Conservation (phyloP, 2,113 vertebrate species). For the Macaca nemestrina region DNA sequence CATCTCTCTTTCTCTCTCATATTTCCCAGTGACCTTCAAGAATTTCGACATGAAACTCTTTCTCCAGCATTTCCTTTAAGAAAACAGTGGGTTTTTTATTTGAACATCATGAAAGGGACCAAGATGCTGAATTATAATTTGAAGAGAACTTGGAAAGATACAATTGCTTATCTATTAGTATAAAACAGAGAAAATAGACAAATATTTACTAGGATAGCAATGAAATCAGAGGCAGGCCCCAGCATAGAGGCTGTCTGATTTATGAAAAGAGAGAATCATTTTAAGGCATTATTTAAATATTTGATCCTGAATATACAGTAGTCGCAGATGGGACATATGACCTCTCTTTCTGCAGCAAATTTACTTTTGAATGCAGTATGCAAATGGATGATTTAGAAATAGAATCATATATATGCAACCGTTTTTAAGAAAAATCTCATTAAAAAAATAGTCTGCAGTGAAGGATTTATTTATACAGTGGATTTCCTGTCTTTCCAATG, state of each 20-base stretch:
- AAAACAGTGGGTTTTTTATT: background rate
- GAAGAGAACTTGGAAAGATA: background rate
- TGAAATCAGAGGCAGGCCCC: background rate
- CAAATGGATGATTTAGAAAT: slow-evolving; percentile 18
- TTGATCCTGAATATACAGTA: background rate
- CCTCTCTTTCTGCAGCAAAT: background rate
- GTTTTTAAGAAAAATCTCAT: background rate
- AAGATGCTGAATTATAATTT: background rate
- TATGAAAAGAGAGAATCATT: background rate
- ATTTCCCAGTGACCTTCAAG: background rate
- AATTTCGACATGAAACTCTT: background rate
- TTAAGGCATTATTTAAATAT: background rate
- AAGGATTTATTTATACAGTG: background rate
- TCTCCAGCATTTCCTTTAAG: background rate
- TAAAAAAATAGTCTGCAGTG: background rate
- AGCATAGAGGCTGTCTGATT: background rate
- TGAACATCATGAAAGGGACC: background rate
- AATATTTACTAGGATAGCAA: background rate
- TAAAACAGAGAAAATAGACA: background rate
- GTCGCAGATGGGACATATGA: background rate
- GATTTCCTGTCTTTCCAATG: background rate
- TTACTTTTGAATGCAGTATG: background rate
- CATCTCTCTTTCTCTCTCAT: background rate
- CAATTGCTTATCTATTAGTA: background rate
- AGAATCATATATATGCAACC: background rate